Base-by-base conservation (phyloP, 2,888 invertebrate species). In the Druceiella hillmani region DNA sequence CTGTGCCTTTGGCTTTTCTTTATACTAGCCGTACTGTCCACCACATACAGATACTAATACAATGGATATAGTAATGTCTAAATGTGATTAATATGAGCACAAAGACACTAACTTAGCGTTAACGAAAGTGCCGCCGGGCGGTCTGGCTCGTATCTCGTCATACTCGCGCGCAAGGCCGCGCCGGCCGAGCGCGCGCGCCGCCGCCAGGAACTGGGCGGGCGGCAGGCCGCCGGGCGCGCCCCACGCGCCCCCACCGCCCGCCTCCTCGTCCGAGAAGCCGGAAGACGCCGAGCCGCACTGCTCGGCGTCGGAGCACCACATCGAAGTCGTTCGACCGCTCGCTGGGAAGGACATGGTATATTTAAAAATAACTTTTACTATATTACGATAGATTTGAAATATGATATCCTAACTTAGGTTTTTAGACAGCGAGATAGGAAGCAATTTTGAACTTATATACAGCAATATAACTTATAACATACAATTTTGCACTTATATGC, bases 191-290 rank as follows among this genome's bases (percentile, higher is more conserved):
- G 79, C 73, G 46, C 83, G 80, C 48, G 89, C 79, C 50, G 83
- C 78, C 46, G 83, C 80, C 47, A 89, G 79, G 56, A 91, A 78
- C 62, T 87, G 86, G 38, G 78, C 75, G 52, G 90, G 71, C 11
- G 76, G 69, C 62, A 85, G 73, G 14, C 82, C 78, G 52, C 76
- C 74, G 24, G 74, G 69, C 50, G 81, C 76, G 41, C 82, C 78
- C 47, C 79, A 83, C 47, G 78, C 76, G 52, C 81, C 80, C 13
- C 79, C 81, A 54, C 81, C 82, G 53, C 87, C 77, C 61, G 87
- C 87, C 70, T 90, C 91, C 72, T 91, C 91, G 73, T 91, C 90
- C 55, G 88, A 89, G 68, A 89, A 87, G 32, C 88, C 89, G 43
- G 88, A 88, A 43, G 81, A 81, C 48, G 81, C 84, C 48, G 81